phyloP scores from a whole-genome alignment of 1,140 invertebrate species.

The Lethocerus indicus region DNA sequence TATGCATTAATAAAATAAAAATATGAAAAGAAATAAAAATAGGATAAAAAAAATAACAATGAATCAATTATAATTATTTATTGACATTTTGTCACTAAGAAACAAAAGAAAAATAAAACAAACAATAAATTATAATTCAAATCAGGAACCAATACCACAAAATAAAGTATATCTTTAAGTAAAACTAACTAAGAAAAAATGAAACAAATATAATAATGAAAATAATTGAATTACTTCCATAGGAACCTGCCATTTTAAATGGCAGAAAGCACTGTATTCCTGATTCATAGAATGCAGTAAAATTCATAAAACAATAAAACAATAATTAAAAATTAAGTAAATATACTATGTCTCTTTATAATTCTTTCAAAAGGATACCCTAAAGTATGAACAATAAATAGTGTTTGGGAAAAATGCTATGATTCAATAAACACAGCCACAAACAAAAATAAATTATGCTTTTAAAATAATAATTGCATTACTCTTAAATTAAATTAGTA shows the following conservation, averaged over 20 bases:
- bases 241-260: too few relatives aligned
- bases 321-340: not conserved
- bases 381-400: too few relatives aligned
- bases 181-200: not conserved
- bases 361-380: too few relatives aligned
- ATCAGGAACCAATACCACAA: constrained; percentile 13
- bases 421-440: too few relatives aligned
- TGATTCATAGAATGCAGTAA: not conserved
- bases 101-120: constrained; percentile 12
- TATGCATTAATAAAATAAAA: not conserved
- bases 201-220: not conserved
- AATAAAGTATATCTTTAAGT: not conserved
- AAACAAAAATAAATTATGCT: too few relatives aligned
- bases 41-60: constrained; percentile 4
- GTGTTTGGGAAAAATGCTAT: too few relatives aligned
- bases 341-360: too few relatives aligned
- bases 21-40: not conserved
- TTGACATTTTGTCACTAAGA: constrained; percentile 6
- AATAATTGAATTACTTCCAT: too few relatives aligned
- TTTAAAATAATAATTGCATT: too few relatives aligned
- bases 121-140: constrained; percentile 9
- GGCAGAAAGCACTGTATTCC: not conserved
- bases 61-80: constrained; percentile 4
- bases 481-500: too few relatives aligned
- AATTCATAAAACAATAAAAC: not conserved